Percentiles rank a stretch among this genome's conserved stretches.
phyloP scores from a whole-genome alignment of 2,888 invertebrate genomes.

The Hesperia comma region DNA sequence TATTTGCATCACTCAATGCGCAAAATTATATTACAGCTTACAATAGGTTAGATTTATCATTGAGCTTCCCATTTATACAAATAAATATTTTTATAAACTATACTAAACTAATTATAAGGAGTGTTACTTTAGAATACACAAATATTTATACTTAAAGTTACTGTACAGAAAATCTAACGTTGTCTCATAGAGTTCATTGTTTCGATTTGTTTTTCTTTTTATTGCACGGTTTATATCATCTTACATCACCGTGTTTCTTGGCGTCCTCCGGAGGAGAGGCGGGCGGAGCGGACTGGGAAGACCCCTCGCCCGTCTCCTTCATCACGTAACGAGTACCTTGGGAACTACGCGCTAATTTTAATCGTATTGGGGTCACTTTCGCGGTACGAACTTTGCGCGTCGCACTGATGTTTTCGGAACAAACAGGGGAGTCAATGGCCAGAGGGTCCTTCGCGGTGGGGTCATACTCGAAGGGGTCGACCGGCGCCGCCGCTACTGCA shows the following conservation, averaged over 20 bases:
- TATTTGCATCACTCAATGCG: conserved; percentile 72
- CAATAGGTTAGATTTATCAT: conserved; percentile 80
- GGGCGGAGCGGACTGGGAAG: conserved; percentile 51
- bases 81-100: conserved; percentile 75
- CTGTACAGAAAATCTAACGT: conserved; percentile 44
- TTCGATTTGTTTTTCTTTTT: conserved; percentile 43
- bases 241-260: conserved; percentile 94
- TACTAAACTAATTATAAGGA: conserved; percentile 57
- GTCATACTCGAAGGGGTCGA: conserved; percentile 77
- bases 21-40: conserved; percentile 68
- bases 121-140: conserved; percentile 66
- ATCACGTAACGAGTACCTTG: conserved; percentile 89
- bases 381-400: conserved; percentile 85
- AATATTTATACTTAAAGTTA: conserved; percentile 51
- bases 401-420: conserved; percentile 68
- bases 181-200: conserved; percentile 54
- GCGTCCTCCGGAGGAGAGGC: conserved; percentile 79
- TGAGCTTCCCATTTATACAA: conserved; percentile 83
- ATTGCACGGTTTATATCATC: conserved; percentile 86
- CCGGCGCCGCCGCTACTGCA: conserved; percentile 61
- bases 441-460: conserved; percentile 76
- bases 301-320: conserved; percentile 70
- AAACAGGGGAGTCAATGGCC: conserved; percentile 72
- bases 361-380: conserved; percentile 90
- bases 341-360: conserved; percentile 92